Conservation (phyloP, 2,888 invertebrate species). For the Macropis europaea region DNA sequence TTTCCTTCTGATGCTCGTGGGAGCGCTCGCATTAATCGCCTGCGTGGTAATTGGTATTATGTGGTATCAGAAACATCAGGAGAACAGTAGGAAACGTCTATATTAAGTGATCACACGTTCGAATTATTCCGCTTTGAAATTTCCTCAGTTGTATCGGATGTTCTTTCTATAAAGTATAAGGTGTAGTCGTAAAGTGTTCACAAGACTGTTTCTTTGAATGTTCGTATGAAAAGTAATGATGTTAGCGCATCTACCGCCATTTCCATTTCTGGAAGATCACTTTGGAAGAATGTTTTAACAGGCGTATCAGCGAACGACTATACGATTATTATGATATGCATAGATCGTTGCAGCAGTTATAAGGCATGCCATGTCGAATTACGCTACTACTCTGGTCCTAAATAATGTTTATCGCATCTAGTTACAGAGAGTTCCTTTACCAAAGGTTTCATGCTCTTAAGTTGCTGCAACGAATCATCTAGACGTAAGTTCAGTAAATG, state of each 20-base stretch:
- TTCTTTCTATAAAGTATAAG: conserved; percentile 35
- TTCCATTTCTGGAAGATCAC: conserved; percentile 3
- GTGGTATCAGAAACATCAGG: conserved; percentile 95
- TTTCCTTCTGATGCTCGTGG: conserved; percentile 92
- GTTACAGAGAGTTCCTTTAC: conserved; percentile 51
- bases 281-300: conserved; percentile 13
- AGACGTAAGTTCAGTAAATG: conserved; percentile 18
- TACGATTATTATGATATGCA: conserved; percentile 20
- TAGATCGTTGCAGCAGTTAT: conserved; percentile 26
- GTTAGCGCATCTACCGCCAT: conserved; percentile 3
- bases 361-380: conserved; percentile 13
- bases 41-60: conserved; percentile 93
- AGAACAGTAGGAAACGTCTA: conserved; percentile 93
- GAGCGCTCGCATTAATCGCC: conserved; percentile 90
- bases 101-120: conserved; percentile 79
- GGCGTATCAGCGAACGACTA: not conserved
- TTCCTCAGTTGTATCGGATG: conserved; percentile 32
- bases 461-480: conserved; percentile 27
- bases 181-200: conserved; percentile 45
- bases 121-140: conserved; percentile 22
- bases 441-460: conserved; percentile 45
- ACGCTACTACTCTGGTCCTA: conserved; percentile 33
- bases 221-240: conserved; percentile 10
- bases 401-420: conserved; percentile 31
- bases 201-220: conserved; percentile 55